phyloP scores from a whole-genome alignment of 2,797 vertebrate species.

The Chromis chromis region DNA sequence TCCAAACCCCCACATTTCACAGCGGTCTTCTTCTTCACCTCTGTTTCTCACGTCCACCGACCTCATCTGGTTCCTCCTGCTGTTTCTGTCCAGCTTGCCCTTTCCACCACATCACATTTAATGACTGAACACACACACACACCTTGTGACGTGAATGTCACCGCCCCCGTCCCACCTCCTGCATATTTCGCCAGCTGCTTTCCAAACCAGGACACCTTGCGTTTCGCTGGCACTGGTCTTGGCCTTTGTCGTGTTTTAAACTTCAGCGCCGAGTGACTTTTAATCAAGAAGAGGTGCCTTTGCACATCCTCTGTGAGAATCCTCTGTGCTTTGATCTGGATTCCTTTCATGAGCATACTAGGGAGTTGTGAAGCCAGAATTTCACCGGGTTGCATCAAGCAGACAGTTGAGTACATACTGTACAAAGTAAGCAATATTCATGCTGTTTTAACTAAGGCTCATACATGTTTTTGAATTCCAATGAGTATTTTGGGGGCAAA shows the following conservation, averaged over 20 bases:
- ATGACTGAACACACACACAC: not conserved
- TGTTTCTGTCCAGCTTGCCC: not conserved
- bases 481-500: not conserved
- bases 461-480: constrained; percentile 7
- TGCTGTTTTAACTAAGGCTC: not conserved
- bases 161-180: constrained; percentile 27
- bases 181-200: constrained; percentile 6
- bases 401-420: constrained; percentile 8
- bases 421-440: constrained; percentile 35
- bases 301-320: constrained; percentile 22
- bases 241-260: constrained; percentile 29
- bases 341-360: constrained; percentile 56
- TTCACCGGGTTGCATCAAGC: constrained; percentile 73
- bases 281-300: constrained; percentile 30
- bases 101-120: not conserved
- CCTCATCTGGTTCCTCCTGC: not conserved
- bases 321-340: constrained; percentile 50
- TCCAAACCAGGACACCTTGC: not conserved
- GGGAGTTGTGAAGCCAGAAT: constrained; percentile 33
- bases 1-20: too few species aligned
- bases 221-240: not conserved
- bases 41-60: not conserved
- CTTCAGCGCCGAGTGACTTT: constrained; percentile 44
- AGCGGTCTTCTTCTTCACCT: not conserved
- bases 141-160: constrained; percentile 21